Percentiles rank a stretch among this genome's conserved stretches.
phyloP scores from a whole-genome alignment of 2,113 vertebrate genomes.

The Halcyon senegalensis region DNA sequence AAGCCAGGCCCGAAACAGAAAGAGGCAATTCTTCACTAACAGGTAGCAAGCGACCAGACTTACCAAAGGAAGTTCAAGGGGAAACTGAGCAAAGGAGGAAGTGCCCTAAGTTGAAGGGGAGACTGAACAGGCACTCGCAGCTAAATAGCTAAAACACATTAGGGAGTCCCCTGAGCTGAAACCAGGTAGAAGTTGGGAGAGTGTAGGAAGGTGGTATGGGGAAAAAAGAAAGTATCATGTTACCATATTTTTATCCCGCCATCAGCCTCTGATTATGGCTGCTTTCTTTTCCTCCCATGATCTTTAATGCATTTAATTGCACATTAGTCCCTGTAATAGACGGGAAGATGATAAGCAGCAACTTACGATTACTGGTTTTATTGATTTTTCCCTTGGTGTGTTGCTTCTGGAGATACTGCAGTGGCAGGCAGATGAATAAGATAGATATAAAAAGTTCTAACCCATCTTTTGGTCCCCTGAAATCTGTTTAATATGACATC shows the following conservation, averaged over 20 bases:
- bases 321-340: conserved; percentile 27
- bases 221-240: neutral
- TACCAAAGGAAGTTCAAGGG: neutral
- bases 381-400: conserved; percentile 32
- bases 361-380: neutral
- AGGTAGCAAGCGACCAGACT: neutral
- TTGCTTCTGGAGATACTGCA: conserved; percentile 12
- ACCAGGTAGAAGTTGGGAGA: conserved; percentile 1
- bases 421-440: neutral
- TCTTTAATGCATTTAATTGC: conserved; percentile 44
- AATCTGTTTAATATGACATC: neutral
- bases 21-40: neutral
- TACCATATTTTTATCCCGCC: conserved; percentile 1
- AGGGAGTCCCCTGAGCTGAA: neutral
- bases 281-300: neutral
- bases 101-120: neutral
- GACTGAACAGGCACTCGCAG: neutral
- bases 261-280: neutral
- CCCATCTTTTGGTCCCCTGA: neutral
- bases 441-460: neutral
- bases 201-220: neutral
- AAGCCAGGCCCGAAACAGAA: neutral
- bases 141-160: neutral
- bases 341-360: conserved; percentile 34
- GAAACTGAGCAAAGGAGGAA: neutral